Evolutionary conservation across 2,797 vertebrate species (phyloP).

Genomic region (Pseudochirops cupreus): DNA sequence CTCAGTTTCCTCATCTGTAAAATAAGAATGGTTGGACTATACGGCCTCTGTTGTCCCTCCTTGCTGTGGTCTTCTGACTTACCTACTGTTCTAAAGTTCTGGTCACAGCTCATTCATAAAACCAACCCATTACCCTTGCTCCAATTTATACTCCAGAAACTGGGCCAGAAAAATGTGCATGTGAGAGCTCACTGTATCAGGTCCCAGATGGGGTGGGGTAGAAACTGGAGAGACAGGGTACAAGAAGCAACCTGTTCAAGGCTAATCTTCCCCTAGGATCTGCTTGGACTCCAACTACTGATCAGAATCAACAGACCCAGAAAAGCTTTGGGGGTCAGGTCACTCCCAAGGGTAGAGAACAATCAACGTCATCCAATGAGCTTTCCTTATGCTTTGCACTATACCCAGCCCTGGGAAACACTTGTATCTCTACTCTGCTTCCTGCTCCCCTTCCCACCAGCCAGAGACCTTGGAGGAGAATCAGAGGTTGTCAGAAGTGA

Average conservation of each 20-base stretch:
- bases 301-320: neutral
- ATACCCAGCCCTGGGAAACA: neutral
- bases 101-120: neutral
- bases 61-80: neutral
- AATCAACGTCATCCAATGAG: neutral
- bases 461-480: neutral
- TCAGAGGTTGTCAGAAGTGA: neutral
- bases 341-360: neutral
- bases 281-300: neutral
- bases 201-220: neutral
- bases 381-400: neutral
- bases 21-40: neutral
- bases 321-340: neutral
- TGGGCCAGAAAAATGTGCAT: neutral
- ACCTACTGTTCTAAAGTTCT: neutral
- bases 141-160: neutral
- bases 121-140: neutral
- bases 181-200: neutral
- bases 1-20: neutral
- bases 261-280: neutral
- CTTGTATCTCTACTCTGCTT: neutral
- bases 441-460: neutral
- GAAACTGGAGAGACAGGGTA: neutral
- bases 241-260: neutral
- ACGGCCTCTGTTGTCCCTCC: neutral